These are phyloP conservation scores for Sarcoramphus papa DNA, from an alignment of 2,797 vertebrate species.

Conservation along the genomic window DNA sequence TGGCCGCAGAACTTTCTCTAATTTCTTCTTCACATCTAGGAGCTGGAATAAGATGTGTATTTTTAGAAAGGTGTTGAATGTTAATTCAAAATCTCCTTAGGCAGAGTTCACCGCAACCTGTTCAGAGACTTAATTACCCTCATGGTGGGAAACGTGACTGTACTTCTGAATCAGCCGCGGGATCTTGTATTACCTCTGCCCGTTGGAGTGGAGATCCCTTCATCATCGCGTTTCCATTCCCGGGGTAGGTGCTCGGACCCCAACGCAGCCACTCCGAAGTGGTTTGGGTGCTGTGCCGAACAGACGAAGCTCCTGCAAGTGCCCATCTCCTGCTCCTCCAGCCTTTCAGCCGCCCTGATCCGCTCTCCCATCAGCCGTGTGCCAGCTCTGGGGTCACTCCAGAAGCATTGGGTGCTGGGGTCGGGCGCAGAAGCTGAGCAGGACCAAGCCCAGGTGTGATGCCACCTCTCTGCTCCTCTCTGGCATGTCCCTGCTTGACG, in stretches of 20 bases:
- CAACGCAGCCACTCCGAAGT: rapidly evolving
- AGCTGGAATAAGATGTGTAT: neutral
- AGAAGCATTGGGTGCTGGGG: neutral
- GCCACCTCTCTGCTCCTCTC: neutral
- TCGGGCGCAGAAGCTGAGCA: rapidly evolving
- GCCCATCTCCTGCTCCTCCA: neutral
- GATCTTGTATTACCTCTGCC: neutral
- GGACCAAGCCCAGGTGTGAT: neutral
- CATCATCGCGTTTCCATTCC: rapidly evolving
- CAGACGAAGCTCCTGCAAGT: rapidly evolving
- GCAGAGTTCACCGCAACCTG: neutral
- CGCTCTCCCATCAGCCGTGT: rapidly evolving
- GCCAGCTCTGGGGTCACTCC: neutral
- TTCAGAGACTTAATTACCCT: neutral
- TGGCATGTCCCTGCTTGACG: too few species aligned
- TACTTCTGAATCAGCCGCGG: rapidly evolving
- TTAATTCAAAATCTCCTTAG: neutral
- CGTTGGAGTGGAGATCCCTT: neutral
- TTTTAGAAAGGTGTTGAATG: neutral
- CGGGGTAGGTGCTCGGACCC: rapidly evolving
- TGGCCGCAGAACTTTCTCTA: neutral
- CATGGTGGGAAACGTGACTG: rapidly evolving
- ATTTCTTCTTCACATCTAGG: rapidly evolving
- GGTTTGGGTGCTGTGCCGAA: neutral
- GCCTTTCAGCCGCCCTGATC: too few species aligned